Evolutionary conservation across 2,113 vertebrate species (phyloP), one percentile per base, ranked within the genome.

Genomic region (Tychaedon coryphoeus): DNA sequence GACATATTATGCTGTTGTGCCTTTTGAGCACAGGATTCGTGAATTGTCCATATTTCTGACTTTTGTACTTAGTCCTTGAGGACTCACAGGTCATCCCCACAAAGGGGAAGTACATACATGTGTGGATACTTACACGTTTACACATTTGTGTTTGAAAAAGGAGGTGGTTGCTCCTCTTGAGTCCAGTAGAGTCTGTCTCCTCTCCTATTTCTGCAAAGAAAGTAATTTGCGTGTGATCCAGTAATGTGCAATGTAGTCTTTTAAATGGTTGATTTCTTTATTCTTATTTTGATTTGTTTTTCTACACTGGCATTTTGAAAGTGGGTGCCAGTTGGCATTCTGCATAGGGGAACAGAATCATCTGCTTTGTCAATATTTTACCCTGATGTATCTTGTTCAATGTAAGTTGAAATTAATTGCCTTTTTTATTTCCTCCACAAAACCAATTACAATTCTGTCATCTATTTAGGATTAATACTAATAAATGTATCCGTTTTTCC

Each of bases 281-380:
- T 73, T 86, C 29, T 61, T 88, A 16, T 70, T 90, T 82, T 58
- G n/a, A 9, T 86, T 93, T 93, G 23, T 57, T 72, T 90, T 92
- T 93, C 85, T 38, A 47, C 70, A 57, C 42, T 81, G 90, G 93
- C 61, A 18, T 91, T 96, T 90, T 86, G 34, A 88, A 93, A 91
- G 66, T 29, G 72, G 12, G 3, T 84, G 76, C 94, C 97, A 92
- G 92, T 97, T 97, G 97, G 94, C 95, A 76, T 97, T 96, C 96
- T 72, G 38, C n/a, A 26, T 28, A 92, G 73, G 81, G 84, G 91
- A 94, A 40, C n/a, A 62, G 93, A 91, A 88, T 94, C 67, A 53
- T 96, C 90, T 87, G 93, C 95, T 97, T 97, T 89, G 88, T 95
- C 86, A 25, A 90, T 96, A 95, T 97, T 97, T 97, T 96, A 91